Base-by-base conservation (phyloP, 2,888 invertebrate species). In the Tipula unca region DNA sequence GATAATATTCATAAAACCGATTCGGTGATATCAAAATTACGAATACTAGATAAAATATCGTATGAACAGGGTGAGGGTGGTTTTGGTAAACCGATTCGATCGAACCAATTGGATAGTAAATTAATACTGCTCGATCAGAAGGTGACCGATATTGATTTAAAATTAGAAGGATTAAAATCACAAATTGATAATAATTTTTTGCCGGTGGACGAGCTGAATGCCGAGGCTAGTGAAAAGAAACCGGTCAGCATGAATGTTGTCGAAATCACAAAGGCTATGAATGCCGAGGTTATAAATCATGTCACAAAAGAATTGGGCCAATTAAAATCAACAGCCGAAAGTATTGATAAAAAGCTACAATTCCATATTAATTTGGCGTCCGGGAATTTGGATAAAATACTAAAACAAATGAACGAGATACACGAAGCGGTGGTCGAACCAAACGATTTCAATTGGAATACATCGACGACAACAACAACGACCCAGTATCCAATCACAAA, bases 1-100 rank as follows among this genome's bases (percentile, higher is more conserved):
- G 95, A 96, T 89, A 97, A 96, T 90, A 95, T 96, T 87, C 94
- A 94, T 88, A 96, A 96, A 92, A 96, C 96, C 0, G 96, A 96
- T 88, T 94, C 95, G 6, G 95, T 96, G 54, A 95, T 96, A 88
- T 93, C 94, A 0, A 96, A 96, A 90, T 91, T 96, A 42, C 92
- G 95, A 54, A 94, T 94, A 86, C 91, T 96, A 86, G 96, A 96
- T 89, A 96, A 95, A 91, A 91, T 96, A 17, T 95, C 95, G 87
- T 94, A 93, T 88, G 90, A 92, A 88, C 89, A 89, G 85, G 89
- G 90, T 87, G 89, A 86, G 89, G 88, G 87, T 84, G 85, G 86
- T 29, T 85, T 87, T 35, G 88, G 88, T 8, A 88, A 88, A 3
- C 88, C 89, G 82, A 85, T 69, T 84, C 87, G 88, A n/a, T 87